Evolutionary conservation across 2,797 vertebrate species (phyloP).

Genomic region (Odontamblyopus lacepedii): DNA sequence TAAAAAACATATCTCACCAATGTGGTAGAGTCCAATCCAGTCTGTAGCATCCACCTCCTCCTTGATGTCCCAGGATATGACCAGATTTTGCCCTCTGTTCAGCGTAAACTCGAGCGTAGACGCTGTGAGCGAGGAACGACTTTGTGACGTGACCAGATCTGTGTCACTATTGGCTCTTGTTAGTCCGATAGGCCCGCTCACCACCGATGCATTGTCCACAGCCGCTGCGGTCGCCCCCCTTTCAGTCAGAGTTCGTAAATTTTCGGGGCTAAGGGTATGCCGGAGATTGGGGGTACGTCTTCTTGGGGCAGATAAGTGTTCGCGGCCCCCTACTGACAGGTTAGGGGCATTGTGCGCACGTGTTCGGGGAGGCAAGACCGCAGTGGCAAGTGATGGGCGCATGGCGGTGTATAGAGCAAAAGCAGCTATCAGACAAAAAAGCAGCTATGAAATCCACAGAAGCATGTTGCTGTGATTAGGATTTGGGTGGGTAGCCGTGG

Average conservation of each 20-base stretch:
- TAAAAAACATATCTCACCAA: constrained; percentile 80
- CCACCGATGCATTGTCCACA: constrained; percentile 42
- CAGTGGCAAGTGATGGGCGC: constrained; percentile 81
- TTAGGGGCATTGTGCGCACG: constrained; percentile 75
- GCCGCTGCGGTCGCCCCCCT: constrained; percentile 72
- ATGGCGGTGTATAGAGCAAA: constrained; percentile 52
- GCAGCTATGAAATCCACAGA: constrained; percentile 1
- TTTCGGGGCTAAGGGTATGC: constrained; percentile 94
- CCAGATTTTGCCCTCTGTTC: constrained; percentile 90
- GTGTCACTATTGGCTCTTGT: constrained; percentile 95
- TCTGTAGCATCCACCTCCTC: constrained; percentile 98
- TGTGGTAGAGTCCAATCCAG: constrained; percentile 98
- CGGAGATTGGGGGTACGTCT: constrained; percentile 91
- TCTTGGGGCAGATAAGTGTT: constrained; percentile 78
- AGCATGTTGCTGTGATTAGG: constrained; percentile 6
- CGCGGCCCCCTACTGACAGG: constrained; percentile 81
- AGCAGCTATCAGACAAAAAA: constrained; percentile 2
- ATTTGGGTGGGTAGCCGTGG: background rate
- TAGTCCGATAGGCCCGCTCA: constrained; percentile 76
- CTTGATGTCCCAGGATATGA: constrained; percentile 99
- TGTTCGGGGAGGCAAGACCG: constrained; percentile 76
- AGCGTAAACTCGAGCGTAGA: constrained; percentile 92
- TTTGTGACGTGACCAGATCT: constrained; percentile 92
- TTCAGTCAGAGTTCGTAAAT: constrained; percentile 89
- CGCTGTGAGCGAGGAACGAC: constrained; percentile 92